A percentile compares a stretch with the other conserved stretches of the same genome.
phyloP scores from a whole-genome alignment of 2,113 vertebrate species.

The Eulacestoma nigropectus region DNA sequence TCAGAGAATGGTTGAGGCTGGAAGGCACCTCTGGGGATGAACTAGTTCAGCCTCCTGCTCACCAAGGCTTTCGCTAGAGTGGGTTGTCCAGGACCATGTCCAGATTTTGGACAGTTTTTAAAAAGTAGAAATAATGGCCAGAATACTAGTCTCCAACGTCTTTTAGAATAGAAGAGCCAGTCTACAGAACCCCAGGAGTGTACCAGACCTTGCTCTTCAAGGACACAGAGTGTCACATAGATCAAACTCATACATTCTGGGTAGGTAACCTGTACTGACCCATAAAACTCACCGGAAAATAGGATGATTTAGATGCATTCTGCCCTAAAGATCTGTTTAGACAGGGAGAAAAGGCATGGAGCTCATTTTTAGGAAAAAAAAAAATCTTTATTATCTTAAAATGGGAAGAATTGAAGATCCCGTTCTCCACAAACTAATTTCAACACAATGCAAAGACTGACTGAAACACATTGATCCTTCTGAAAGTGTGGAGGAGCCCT shows the following conservation, averaged over 20 bases:
- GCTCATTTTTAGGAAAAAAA: not conserved
- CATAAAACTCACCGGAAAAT: not conserved
- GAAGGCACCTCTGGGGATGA: not conserved
- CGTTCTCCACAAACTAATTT: not conserved
- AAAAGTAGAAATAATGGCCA: not conserved
- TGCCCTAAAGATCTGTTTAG: not conserved
- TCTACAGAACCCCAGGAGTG: not conserved
- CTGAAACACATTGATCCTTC: not conserved
- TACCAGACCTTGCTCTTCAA: not conserved
- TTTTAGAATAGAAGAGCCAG: not conserved
- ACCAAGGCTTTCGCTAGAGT: not conserved
- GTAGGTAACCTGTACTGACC: not conserved
- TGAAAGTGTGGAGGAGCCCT: not conserved
- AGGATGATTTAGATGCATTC: not conserved
- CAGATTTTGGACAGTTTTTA: not conserved
- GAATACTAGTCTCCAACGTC: not conserved
- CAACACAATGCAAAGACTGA: not conserved
- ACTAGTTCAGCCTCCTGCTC: not conserved
- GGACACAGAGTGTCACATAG: not conserved
- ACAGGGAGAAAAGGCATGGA: not conserved
- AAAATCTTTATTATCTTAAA: not conserved
- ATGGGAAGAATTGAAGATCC: not conserved
- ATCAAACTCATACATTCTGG: not conserved
- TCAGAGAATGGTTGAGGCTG: not conserved
- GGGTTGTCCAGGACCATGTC: not conserved